Percentiles rank a stretch among this genome's conserved stretches.
Evolutionary conservation across 2,888 invertebrate species (phyloP).

Genomic region (Lepidocyrtoides sp.): DNA sequence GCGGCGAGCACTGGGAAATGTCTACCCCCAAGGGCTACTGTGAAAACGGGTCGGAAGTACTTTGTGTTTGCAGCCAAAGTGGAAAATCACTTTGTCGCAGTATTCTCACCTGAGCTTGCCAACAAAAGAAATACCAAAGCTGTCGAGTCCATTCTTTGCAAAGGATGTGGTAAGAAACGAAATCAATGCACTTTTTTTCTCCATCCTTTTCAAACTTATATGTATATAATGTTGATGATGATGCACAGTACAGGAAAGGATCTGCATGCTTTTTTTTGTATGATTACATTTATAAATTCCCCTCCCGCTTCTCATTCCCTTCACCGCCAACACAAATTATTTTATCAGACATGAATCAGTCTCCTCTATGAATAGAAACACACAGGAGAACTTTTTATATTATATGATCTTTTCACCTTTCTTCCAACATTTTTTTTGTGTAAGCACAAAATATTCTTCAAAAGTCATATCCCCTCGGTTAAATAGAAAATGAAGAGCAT

Average conservation of each 20-base stretch:
- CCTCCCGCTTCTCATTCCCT: not conserved
- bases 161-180: conserved; percentile 84
- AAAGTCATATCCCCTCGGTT: conserved; percentile 59
- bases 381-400: not conserved
- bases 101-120: conserved; percentile 85
- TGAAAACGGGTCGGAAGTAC: conserved; percentile 85
- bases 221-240: not conserved
- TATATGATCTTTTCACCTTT: conserved; percentile 37
- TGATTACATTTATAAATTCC: not conserved
- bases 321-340: conserved; percentile 18
- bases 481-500: not conserved
- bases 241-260: not conserved
- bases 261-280: not conserved
- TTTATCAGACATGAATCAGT: not conserved
- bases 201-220: not conserved
- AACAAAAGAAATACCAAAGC: conserved; percentile 85
- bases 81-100: conserved; percentile 85
- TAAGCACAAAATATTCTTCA: conserved; percentile 54
- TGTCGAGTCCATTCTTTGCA: conserved; percentile 84
- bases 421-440: not conserved
- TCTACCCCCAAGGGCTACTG: conserved; percentile 84
- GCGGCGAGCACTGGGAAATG: conserved; percentile 76
- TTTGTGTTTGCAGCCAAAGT: conserved; percentile 85
- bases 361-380: not conserved
- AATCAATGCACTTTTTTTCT: conserved; percentile 43